A percentile compares a stretch with the other conserved stretches of the same genome.
Conservation (phyloP, 37 sponge, comb jelly and placozoan genomes). For the Petrosia ficiformis region DNA sequence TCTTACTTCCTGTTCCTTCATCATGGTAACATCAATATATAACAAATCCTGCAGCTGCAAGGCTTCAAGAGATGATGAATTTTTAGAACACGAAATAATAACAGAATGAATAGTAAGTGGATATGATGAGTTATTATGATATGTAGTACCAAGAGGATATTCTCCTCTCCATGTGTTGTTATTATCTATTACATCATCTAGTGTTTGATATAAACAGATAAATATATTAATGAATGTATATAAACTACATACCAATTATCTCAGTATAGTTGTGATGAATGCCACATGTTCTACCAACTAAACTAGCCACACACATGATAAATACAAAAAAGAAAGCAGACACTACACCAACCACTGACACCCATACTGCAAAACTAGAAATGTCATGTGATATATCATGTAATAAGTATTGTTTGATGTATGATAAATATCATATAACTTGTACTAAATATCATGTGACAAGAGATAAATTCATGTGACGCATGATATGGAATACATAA, state of each 20-base stretch:
- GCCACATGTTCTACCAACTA: slow-evolving; percentile 42
- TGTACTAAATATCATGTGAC: too few relatives aligned
- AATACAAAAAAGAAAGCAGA: slow-evolving; percentile 22
- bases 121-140: slow-evolving; percentile 18
- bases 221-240: too few relatives aligned
- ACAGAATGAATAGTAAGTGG: slow-evolving; percentile 31
- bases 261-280: slow-evolving; percentile 29
- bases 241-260: slow-evolving; percentile 12
- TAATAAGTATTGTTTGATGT: background rate
- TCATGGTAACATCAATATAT: too few relatives aligned
- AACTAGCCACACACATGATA: slow-evolving; percentile 30
- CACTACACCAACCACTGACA: slow-evolving; percentile 23
- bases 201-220: too few relatives aligned
- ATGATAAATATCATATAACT: too few relatives aligned
- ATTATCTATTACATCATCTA: slow-evolving; percentile 44
- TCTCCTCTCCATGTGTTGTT: slow-evolving; percentile 30
- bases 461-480: background rate
- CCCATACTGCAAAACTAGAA: slow-evolving; percentile 21
- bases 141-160: slow-evolving; percentile 42
- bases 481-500: background rate
- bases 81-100: slow-evolving; percentile 25
- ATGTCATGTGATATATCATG: background rate
- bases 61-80: slow-evolving; percentile 29
- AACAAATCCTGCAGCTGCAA: slow-evolving; percentile 8
- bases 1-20: too few relatives aligned